A percentile compares a stretch with the other conserved stretches of the same genome.
Conservation (phyloP, 2,797 vertebrate genomes). For the Perodicticus potto region DNA sequence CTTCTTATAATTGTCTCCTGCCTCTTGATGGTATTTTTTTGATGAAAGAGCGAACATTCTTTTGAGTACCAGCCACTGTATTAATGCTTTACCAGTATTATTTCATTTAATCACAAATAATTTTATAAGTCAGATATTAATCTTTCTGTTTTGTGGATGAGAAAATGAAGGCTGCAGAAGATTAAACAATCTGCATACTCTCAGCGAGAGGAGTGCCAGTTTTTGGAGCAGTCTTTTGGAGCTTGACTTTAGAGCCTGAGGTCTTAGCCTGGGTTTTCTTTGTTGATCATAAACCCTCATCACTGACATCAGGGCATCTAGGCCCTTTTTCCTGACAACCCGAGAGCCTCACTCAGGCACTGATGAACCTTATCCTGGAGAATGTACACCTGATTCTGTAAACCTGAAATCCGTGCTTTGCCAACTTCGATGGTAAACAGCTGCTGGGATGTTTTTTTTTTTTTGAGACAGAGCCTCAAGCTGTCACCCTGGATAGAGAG, state of each 20-base stretch:
- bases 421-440: background rate
- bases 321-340: background rate
- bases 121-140: background rate
- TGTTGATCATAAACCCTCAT: background rate
- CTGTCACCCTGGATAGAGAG: too few species aligned
- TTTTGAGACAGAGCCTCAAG: too few species aligned
- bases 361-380: background rate
- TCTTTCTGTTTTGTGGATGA: background rate
- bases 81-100: background rate
- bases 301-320: background rate
- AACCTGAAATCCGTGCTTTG: background rate
- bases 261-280: background rate
- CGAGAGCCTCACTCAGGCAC: background rate
- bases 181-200: background rate
- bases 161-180: background rate
- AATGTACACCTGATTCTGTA: background rate
- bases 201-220: background rate
- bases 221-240: background rate
- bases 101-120: slow-evolving; percentile 6
- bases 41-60: background rate
- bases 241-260: background rate
- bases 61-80: background rate
- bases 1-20: too few species aligned
- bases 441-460: background rate
- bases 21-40: too few species aligned